These are phyloP conservation scores for Gila robusta DNA, from an alignment of 2,797 vertebrate genomes.

Conservation along the genomic window DNA sequence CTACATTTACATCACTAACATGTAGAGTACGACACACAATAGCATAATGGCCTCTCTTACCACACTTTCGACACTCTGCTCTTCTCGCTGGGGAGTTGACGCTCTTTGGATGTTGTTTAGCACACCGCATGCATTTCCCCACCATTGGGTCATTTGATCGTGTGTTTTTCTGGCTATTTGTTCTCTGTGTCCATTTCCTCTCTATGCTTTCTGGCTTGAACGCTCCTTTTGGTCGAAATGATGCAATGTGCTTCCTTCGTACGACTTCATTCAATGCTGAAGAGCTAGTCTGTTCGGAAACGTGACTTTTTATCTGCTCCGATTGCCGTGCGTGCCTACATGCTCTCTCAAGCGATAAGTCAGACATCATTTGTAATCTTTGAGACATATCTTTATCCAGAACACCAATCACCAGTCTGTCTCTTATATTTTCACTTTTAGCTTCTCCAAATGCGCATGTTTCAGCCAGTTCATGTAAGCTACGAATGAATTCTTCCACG, in stretches of 20 bases:
- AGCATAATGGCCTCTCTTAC: background rate
- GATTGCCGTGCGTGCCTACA: background rate
- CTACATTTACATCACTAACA: background rate
- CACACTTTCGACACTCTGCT: background rate
- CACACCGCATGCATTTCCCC: background rate
- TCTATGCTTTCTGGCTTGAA: too few species aligned
- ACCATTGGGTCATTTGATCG: background rate
- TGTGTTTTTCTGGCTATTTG: background rate
- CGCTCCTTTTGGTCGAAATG: too few species aligned
- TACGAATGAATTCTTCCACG: too few species aligned
- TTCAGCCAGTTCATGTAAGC: too few species aligned
- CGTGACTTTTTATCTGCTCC: background rate
- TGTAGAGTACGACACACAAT: background rate
- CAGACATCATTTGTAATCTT: conserved; percentile 34
- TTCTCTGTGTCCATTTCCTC: too few species aligned
- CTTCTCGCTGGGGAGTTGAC: background rate
- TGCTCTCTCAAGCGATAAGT: conserved; percentile 19
- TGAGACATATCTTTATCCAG: conserved; percentile 13
- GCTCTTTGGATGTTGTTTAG: background rate
- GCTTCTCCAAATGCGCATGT: conserved; percentile 6
- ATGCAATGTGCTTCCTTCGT: too few species aligned
- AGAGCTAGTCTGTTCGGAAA: too few species aligned
- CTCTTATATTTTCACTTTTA: conserved; percentile 48
- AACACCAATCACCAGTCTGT: conserved; percentile 28
- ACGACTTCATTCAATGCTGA: too few species aligned